phyloP scores from a whole-genome alignment of 2,797 vertebrate genomes.

The Aeoliscus strigatus region DNA sequence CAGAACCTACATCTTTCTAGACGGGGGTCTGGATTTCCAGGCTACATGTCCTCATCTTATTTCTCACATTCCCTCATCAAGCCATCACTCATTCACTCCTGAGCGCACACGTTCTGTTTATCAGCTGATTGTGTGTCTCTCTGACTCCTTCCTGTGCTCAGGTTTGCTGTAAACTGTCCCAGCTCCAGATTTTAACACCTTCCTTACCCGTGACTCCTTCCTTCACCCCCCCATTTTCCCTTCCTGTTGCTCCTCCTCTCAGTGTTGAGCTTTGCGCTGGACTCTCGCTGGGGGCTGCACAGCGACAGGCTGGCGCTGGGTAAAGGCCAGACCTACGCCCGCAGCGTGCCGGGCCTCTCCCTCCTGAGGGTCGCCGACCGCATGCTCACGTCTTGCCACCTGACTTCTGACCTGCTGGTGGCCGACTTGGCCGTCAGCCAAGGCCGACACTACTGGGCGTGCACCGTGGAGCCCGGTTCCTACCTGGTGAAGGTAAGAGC shows the following conservation, averaged over 20 bases:
- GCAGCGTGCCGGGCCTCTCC: slow-evolving; percentile 89
- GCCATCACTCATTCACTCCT: slow-evolving; percentile 6
- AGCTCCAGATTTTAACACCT: slow-evolving; percentile 23
- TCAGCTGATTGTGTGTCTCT: slow-evolving; percentile 20
- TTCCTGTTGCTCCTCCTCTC: slow-evolving; percentile 8
- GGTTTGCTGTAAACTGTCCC: slow-evolving; percentile 8
- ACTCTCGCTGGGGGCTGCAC: slow-evolving; percentile 91
- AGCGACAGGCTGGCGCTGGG: slow-evolving; percentile 90
- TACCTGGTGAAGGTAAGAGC: slow-evolving; percentile 89
- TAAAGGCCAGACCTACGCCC: slow-evolving; percentile 90
- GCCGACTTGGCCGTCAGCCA: slow-evolving; percentile 90
- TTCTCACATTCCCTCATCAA: no score
- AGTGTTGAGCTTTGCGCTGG: slow-evolving; percentile 95
- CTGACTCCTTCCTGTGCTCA: slow-evolving; percentile 9
- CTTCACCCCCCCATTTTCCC: slow-evolving; percentile 2
- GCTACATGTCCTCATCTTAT: no score
- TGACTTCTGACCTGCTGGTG: slow-evolving; percentile 91
- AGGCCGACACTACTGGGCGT: slow-evolving; percentile 96
- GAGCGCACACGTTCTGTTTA: slow-evolving; percentile 22
- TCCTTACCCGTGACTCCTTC: slow-evolving; percentile 12
- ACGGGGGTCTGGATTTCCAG: no score
- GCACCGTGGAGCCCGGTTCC: slow-evolving; percentile 91
- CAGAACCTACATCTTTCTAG: no score
- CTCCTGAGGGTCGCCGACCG: slow-evolving; percentile 90
- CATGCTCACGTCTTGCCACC: slow-evolving; percentile 88